phyloP scores from a whole-genome alignment of 53 echinoderm and acorn worm genomes.

The Zoroaster sp. region DNA sequence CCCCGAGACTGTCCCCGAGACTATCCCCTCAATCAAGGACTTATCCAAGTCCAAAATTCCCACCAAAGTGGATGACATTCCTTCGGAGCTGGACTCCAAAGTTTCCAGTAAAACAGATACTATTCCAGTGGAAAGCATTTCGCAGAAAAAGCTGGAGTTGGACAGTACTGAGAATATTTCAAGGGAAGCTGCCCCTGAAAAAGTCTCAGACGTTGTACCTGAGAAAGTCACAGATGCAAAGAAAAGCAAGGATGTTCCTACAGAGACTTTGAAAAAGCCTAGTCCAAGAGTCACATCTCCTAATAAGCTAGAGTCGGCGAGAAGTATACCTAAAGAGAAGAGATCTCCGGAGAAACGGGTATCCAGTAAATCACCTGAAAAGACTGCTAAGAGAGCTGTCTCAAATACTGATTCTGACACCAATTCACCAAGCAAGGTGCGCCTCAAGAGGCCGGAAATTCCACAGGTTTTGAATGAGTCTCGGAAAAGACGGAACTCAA shows the following conservation, averaged over 20 bases:
- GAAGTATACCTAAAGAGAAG: neutral
- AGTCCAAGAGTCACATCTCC: constrained; percentile 25
- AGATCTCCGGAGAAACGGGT: neutral
- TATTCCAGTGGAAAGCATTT: neutral
- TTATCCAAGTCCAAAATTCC: neutral
- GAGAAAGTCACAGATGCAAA: neutral
- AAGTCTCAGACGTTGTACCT: neutral
- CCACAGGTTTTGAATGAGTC: constrained; percentile 69
- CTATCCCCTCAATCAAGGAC: neutral
- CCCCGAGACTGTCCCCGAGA: no score
- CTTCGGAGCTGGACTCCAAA: neutral
- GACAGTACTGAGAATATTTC: neutral
- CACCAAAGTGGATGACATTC: neutral
- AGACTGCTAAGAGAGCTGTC: constrained; percentile 20
- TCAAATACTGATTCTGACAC: constrained; percentile 1
- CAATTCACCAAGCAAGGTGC: constrained; percentile 36
- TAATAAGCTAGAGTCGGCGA: neutral
- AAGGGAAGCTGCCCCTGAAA: neutral
- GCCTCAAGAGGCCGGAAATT: constrained; percentile 64
- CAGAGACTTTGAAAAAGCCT: neutral
- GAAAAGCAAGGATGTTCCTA: neutral
- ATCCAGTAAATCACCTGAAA: neutral
- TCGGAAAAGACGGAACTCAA: constrained; percentile 56
- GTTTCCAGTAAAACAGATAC: constrained; percentile 1
- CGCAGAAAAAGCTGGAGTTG: neutral